Conservation (phyloP, 2,888 invertebrate genomes). For the Acanthoscelides obtectus region DNA sequence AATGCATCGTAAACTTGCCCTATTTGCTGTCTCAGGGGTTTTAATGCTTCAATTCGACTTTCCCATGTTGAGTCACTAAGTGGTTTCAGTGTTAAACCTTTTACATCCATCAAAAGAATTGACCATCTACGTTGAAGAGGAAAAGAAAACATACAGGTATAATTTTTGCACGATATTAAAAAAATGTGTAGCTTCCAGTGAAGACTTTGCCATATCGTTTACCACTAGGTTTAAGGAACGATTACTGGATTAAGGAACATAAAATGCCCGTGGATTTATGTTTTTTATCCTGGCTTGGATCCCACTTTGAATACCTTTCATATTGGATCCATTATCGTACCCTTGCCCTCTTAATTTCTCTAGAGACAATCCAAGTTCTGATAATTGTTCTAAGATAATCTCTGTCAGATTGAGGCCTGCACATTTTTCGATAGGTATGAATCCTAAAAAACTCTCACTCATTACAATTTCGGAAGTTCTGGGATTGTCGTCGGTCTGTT, state of each 20-base stretch:
- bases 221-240: constrained; percentile 28
- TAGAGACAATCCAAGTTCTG: too few species aligned
- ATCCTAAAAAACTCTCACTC: too few species aligned
- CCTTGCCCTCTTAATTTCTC: not conserved
- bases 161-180: constrained; percentile 15
- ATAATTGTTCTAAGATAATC: too few species aligned
- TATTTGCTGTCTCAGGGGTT: not conserved
- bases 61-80: constrained; percentile 16
- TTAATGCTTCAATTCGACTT: not conserved
- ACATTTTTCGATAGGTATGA: too few species aligned
- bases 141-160: constrained; percentile 30
- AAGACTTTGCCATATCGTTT: constrained; percentile 27
- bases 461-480: too few species aligned
- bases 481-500: too few species aligned
- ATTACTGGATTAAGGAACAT: not conserved
- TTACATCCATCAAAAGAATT: not conserved
- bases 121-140: not conserved
- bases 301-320: not conserved
- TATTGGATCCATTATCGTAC: constrained; percentile 1
- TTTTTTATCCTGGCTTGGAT: constrained; percentile 1
- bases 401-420: too few species aligned
- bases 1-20: not conserved
- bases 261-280: not conserved
- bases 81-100: constrained; percentile 24
- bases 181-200: constrained; percentile 17